Conservation (phyloP, 2,113 vertebrate species). For the Loxodonta africana region DNA sequence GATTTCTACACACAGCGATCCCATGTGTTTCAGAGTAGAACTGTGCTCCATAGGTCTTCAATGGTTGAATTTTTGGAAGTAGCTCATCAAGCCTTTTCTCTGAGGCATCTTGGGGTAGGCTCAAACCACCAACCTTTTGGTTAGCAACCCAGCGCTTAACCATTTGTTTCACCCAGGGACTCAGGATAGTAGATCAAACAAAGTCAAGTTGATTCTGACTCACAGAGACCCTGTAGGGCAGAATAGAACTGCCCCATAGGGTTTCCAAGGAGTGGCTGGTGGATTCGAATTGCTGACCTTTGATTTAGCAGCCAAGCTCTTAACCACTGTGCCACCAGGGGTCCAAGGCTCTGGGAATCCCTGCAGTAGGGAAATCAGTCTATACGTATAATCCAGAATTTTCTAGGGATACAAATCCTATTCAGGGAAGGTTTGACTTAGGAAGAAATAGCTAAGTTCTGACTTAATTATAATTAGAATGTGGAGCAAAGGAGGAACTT, state of each 20-base stretch:
- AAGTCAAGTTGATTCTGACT: too few species aligned
- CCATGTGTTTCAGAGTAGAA: not conserved
- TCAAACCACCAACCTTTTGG: not conserved
- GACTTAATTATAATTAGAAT: not conserved
- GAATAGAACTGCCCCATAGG: too few species aligned
- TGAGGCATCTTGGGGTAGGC: not conserved
- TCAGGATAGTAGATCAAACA: too few species aligned
- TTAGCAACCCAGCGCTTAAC: not conserved
- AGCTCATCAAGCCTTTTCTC: not conserved
- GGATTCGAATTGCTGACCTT: not conserved
- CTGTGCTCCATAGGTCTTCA: not conserved
- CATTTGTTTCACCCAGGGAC: too few species aligned
- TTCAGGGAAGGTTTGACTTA: not conserved
- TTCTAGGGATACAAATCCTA: not conserved
- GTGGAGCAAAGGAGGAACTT: not conserved
- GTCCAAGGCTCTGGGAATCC: not conserved
- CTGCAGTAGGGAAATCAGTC: not conserved
- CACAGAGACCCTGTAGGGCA: too few species aligned
- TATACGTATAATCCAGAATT: not conserved
- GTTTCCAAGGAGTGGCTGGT: too few species aligned
- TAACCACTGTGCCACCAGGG: too few species aligned
- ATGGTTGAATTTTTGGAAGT: not conserved
- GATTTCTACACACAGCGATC: not conserved
- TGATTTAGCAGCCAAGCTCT: not conserved
- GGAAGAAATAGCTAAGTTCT: not conserved